Base-by-base conservation (phyloP, 2,113 vertebrate species). In the Rhea pennata region DNA sequence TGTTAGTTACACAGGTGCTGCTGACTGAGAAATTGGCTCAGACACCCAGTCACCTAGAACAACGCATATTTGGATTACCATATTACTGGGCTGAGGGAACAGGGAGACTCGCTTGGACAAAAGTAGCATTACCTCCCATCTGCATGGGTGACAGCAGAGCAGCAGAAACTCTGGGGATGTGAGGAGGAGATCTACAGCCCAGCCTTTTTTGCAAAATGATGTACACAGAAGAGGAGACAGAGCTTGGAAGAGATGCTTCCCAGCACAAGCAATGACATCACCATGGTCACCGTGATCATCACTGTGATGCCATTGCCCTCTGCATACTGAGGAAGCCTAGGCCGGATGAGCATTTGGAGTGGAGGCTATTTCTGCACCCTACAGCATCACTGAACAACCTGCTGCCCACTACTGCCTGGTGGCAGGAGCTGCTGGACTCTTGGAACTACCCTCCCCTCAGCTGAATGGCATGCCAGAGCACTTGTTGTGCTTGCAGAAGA, bases 21-120 rank as follows among this genome's bases (percentile, higher is more conserved):
- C 96, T 88, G 96, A 97, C 86, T 93, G 95, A 96, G 83, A 94
- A 90, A 96, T 95, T 96, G 94, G 69, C 88, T 97, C 90, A 92
- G 97, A 97, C 96, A 94, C 20, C 50, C 83, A 73, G 96, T 82
- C 89, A 92, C 77, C 89, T 53, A 75, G 46, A 67, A 53, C 85
- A 93, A 42, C 74, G 88, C 66, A 92, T 61, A 24, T 61, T 53
- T 74, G 50, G 31, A 20, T 58, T 71, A 69, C 76, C 5, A 1
- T 21, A 53, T 71, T 72, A 62, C 33, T 50, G 56, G 84, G 59
- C 21, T 22, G 58, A 94, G 75, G 39, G 65, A 93, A 44, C 3
- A 1, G n/a, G 62, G 21, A 48, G 50, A 69, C 15, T 9, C 0
- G 0, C 66, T 50, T 80, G 87, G 65, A 61, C 88, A 71, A 58